These are phyloP conservation scores for Nephrotoma appendiculata DNA, from an alignment of 2,888 invertebrate genomes.

Conservation along the genomic window DNA sequence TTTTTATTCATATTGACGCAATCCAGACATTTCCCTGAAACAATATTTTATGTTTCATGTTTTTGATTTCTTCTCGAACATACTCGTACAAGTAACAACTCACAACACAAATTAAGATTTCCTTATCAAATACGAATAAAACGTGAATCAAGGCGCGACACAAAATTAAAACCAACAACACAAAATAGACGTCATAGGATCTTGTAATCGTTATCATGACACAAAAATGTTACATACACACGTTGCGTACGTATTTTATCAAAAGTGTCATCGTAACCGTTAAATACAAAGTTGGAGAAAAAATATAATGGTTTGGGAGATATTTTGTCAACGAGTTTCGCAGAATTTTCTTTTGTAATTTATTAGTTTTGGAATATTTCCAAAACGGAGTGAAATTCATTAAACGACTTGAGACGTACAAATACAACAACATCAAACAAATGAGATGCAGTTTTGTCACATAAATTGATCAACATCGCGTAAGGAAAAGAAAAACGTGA, in stretches of 20 bases:
- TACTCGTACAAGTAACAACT: not conserved
- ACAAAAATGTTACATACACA: not conserved
- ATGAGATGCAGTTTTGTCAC: not conserved
- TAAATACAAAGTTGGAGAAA: not conserved
- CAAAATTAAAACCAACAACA: not conserved
- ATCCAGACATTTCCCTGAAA: not conserved
- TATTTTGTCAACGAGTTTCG: not conserved
- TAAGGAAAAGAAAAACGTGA: not conserved
- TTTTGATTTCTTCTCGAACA: not conserved
- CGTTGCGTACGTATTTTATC: not conserved
- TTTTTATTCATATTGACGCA: not conserved
- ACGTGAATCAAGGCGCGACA: not conserved
- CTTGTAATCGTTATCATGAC: not conserved
- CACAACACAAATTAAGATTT: not conserved
- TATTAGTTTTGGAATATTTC: not conserved
- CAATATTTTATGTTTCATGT: not conserved
- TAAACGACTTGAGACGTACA: not conserved
- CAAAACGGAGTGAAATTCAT: not conserved
- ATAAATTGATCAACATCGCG: not conserved
- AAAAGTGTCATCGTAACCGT: not conserved
- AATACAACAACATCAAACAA: not conserved
- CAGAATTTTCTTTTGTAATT: not conserved
- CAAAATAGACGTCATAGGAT: not conserved
- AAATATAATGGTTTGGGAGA: not conserved
- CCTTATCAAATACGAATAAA: not conserved